These are phyloP conservation scores for Arctocebus calabarensis DNA, from an alignment of 2,797 vertebrate species.

Conservation along the genomic window DNA sequence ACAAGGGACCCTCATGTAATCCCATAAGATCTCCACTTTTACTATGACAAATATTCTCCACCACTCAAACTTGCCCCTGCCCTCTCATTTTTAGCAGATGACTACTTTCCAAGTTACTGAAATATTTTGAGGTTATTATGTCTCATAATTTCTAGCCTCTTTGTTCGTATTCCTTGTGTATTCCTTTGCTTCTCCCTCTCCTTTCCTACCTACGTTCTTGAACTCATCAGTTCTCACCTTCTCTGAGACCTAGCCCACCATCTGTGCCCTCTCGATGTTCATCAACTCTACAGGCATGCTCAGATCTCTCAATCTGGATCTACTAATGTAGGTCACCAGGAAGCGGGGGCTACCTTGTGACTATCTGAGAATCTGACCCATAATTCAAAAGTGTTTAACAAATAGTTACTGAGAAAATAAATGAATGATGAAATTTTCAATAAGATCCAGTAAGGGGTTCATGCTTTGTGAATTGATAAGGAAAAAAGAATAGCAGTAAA, in stretches of 20 bases:
- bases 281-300: neutral
- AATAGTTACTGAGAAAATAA: conserved; percentile 44
- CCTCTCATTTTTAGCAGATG: neutral
- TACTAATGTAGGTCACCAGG: neutral
- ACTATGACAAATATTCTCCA: neutral
- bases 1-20: neutral
- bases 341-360: neutral
- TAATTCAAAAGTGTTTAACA: conserved; percentile 33
- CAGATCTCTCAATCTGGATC: neutral
- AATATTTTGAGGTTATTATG: neutral
- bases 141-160: neutral
- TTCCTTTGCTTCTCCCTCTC: neutral
- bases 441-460: neutral
- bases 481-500: neutral
- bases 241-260: neutral
- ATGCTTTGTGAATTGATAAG: neutral
- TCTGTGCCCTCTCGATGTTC: neutral
- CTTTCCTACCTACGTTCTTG: neutral
- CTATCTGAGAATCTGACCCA: neutral
- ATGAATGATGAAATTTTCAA: conserved; percentile 3
- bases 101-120: neutral
- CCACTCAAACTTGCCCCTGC: neutral
- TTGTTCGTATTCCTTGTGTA: neutral
- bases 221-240: conserved; percentile 17
- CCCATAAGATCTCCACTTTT: conserved; percentile 15